Percentiles rank a stretch among this genome's conserved stretches.
Conservation (phyloP, 2,888 invertebrate species). For the Cryptus viduatorius region DNA sequence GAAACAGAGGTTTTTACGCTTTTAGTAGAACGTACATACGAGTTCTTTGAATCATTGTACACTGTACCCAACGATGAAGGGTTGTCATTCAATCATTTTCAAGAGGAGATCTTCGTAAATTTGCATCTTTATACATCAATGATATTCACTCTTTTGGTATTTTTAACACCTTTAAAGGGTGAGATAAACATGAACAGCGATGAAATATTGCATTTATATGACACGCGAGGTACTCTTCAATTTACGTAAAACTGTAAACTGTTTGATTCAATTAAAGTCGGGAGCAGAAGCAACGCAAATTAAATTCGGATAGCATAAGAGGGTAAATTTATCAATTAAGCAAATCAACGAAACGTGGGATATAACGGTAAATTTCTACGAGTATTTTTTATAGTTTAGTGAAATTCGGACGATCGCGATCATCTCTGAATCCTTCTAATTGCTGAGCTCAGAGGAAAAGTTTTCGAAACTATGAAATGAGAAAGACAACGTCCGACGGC, state of each 20-base stretch:
- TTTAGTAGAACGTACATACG: not conserved
- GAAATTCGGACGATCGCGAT: conserved; percentile 9
- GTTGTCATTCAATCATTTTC: not conserved
- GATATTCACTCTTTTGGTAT: not conserved
- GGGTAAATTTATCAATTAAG: too few relatives aligned
- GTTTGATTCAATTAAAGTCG: too few relatives aligned
- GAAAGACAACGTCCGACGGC: conserved; percentile 26
- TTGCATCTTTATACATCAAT: not conserved
- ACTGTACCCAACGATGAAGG: not conserved
- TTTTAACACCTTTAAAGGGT: not conserved
- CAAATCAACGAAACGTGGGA: too few relatives aligned
- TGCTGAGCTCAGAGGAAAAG: conserved; percentile 32
- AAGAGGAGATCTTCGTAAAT: not conserved
- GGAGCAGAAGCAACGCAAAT: too few relatives aligned
- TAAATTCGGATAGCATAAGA: too few relatives aligned
- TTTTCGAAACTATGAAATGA: conserved; percentile 24
- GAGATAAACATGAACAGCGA: too few relatives aligned
- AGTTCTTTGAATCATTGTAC: not conserved
- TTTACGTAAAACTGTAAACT: too few relatives aligned
- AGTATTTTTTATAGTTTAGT: not conserved
- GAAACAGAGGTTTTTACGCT: not conserved
- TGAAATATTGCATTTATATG: too few relatives aligned
- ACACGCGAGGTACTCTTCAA: too few relatives aligned
- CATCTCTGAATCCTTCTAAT: not conserved
- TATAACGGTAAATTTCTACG: too few relatives aligned